Evolutionary conservation across 2,888 invertebrate species (phyloP), one percentile per base, ranked within the genome.

Genomic region (Orchesellides sinensis): DNA sequence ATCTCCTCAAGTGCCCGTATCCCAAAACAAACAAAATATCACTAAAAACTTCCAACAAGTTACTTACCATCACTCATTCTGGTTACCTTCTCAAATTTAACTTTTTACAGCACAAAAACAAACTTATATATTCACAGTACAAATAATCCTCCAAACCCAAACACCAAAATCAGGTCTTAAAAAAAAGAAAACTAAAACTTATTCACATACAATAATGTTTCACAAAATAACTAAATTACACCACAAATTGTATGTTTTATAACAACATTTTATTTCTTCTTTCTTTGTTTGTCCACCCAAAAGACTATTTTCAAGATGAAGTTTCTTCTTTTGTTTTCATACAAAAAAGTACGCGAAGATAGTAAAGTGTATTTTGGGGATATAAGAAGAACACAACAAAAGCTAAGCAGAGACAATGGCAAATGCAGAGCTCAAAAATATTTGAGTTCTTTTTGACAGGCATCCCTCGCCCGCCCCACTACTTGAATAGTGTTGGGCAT

Each of bases 61-160:
- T 40, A 40, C 54, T 77, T 68, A 78, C 77, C 77, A 23, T 78
- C 77, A 59, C 77, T 78, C 77, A 78, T 78, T 40, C 45, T 65
- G 17, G 4, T n/a, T 19, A n/a, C 2, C n/a, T 52, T 19, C 2
- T 8, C n/a, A 10, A 52, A 52, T 17, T 2, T n/a, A 52, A 52
- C 19, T 2, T 52, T 52, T 21, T 19, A 52, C 21, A 17, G 19
- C 17, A 12, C 5, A n/a, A n/a, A n/a, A n/a, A n/a, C n/a, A n/a
- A n/a, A n/a, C n/a, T n/a, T n/a, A n/a, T n/a, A n/a, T n/a, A n/a
- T n/a, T n/a, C n/a, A n/a, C n/a, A n/a, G n/a, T n/a, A n/a, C n/a
- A n/a, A n/a, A n/a, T n/a, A n/a, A n/a, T n/a, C n/a, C n/a, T n/a
- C n/a, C n/a, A n/a, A n/a, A n/a, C n/a, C n/a, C n/a, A n/a, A n/a